A percentile compares a stretch with the other conserved stretches of the same genome.
Conservation (phyloP, 1,140 invertebrate genomes). For the Drosophila miranda region DNA sequence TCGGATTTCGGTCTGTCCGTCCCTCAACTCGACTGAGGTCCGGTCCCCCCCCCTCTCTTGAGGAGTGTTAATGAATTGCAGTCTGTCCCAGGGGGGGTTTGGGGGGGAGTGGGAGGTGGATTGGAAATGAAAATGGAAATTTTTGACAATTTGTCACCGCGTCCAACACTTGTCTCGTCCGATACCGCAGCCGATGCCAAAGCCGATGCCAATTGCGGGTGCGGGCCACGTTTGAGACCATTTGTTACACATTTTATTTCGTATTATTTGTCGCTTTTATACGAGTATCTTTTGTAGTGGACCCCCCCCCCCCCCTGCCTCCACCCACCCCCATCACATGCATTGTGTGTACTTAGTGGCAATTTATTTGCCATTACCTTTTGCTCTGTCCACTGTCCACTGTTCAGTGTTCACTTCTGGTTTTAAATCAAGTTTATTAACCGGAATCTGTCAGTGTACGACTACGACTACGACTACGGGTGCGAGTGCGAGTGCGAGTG, state of each 20-base stretch:
- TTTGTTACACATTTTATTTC: slow-evolving; percentile 73
- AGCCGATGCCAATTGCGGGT: slow-evolving; percentile 41
- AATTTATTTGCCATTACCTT: slow-evolving; percentile 70
- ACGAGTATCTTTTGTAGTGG: slow-evolving; percentile 27
- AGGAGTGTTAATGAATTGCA: slow-evolving; percentile 68
- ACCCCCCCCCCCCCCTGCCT: not conserved
- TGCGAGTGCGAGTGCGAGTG: slow-evolving; percentile 5
- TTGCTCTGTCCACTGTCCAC: slow-evolving; percentile 21
- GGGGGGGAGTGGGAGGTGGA: slow-evolving; percentile 5
- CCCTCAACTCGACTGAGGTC: slow-evolving; percentile 57
- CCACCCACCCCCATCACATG: not conserved
- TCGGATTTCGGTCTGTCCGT: slow-evolving; percentile 60
- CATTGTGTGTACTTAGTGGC: slow-evolving; percentile 64
- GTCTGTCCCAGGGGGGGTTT: not conserved
- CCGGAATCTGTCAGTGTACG: slow-evolving; percentile 61
- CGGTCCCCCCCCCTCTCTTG: not conserved
- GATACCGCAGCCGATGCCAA: not conserved
- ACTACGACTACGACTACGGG: not conserved
- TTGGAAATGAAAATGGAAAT: slow-evolving; percentile 53
- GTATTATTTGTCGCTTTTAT: slow-evolving; percentile 35
- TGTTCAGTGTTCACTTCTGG: slow-evolving; percentile 67
- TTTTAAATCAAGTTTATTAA: slow-evolving; percentile 81
- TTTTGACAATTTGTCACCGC: slow-evolving; percentile 76
- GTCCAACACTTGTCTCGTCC: slow-evolving; percentile 56
- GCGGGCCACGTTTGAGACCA: slow-evolving; percentile 58